Evolutionary conservation across 2,888 invertebrate species (phyloP).

Genomic region (Cheiracanthium punctorium): DNA sequence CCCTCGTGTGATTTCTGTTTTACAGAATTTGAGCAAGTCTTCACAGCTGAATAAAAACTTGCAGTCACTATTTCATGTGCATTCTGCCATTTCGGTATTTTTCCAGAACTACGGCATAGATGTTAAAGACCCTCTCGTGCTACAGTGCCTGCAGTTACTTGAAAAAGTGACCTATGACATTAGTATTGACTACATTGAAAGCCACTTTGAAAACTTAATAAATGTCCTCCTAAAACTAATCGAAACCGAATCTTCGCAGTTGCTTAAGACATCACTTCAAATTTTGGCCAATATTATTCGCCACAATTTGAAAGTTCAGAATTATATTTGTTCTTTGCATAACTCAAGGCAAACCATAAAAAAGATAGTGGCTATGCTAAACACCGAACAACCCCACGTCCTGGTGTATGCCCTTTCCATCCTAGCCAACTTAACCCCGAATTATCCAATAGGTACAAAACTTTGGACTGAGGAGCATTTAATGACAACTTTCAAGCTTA

Average conservation of each 20-base stretch:
- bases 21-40: constrained; percentile 42
- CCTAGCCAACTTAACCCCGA: constrained; percentile 34
- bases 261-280: constrained; percentile 30
- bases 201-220: constrained; percentile 53
- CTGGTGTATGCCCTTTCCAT: constrained; percentile 48
- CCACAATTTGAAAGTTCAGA: constrained; percentile 40
- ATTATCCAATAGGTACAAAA: constrained; percentile 18
- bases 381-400: constrained; percentile 22
- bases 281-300: constrained; percentile 47
- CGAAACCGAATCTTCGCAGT: constrained; percentile 23
- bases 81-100: constrained; percentile 57
- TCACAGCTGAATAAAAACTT: constrained; percentile 23
- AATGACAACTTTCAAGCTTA: constrained; percentile 49
- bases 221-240: constrained; percentile 31
- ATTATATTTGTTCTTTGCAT: constrained; percentile 29
- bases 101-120: constrained; percentile 44
- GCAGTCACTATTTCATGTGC: constrained; percentile 48
- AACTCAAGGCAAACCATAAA: constrained; percentile 38
- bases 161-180: constrained; percentile 45
- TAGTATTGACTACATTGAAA: constrained; percentile 61
- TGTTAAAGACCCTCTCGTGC: constrained; percentile 31
- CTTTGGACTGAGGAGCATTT: constrained; percentile 61
- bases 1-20: constrained; percentile 29
- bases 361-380: constrained; percentile 34
- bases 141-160: constrained; percentile 44